phyloP scores from a whole-genome alignment of 2,113 vertebrate genomes.

The Micronisus gabar region DNA sequence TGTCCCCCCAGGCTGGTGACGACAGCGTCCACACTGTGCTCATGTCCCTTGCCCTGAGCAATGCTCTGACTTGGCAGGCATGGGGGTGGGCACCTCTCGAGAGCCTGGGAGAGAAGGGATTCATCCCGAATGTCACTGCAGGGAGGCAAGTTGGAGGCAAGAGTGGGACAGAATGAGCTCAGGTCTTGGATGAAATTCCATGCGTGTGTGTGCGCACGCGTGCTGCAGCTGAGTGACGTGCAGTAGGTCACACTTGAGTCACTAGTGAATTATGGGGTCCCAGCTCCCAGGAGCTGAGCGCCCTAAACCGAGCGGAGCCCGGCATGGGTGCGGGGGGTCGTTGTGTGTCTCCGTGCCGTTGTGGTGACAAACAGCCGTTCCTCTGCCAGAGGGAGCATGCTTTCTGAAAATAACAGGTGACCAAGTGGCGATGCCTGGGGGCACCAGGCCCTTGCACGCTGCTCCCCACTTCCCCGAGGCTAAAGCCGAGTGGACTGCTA shows the following conservation, averaged over 20 bases:
- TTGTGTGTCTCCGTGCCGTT: accelerated
- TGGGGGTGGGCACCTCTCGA: background rate
- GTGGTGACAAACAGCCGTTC: accelerated
- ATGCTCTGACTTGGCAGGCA: background rate
- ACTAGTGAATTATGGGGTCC: accelerated
- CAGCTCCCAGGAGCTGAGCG: background rate
- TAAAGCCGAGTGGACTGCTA: accelerated
- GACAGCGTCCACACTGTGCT: background rate
- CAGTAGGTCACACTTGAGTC: background rate
- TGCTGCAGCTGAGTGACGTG: background rate
- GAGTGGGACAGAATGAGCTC: background rate
- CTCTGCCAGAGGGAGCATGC: accelerated
- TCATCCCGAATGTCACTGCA: background rate
- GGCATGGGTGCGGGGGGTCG: accelerated
- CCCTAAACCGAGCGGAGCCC: background rate
- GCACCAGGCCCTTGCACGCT: accelerated
- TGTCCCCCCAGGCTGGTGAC: background rate
- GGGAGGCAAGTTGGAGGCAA: background rate
- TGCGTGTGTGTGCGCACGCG: accelerated
- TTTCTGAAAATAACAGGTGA: accelerated
- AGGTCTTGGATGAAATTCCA: accelerated
- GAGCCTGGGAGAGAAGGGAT: background rate
- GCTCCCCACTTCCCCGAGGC: background rate
- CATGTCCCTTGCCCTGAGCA: background rate
- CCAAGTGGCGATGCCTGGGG: accelerated